Percentiles rank a stretch among this genome's conserved stretches.
phyloP scores from a whole-genome alignment of 2,797 vertebrate species.

The Pangasius macronema region DNA sequence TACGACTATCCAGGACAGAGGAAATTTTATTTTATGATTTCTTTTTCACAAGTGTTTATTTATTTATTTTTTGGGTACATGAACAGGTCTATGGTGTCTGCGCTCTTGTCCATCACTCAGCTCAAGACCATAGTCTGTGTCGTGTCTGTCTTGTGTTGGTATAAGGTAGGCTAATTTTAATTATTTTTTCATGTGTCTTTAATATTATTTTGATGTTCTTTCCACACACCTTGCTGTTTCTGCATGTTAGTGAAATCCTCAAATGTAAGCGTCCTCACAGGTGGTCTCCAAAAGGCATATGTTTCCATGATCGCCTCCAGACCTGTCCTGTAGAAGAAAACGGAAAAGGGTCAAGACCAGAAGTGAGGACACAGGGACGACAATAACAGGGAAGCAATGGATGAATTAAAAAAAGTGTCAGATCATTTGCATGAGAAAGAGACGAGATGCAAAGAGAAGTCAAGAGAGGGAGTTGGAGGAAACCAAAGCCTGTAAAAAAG shows the following conservation, averaged over 20 bases:
- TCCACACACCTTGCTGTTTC: slow-evolving; percentile 91
- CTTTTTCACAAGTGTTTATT: slow-evolving; percentile 9
- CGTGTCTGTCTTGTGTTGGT: not conserved
- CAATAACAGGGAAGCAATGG: not conserved
- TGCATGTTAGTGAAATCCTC: slow-evolving; percentile 99
- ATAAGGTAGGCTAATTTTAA: not conserved
- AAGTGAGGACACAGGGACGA: not conserved
- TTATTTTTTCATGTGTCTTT: not conserved
- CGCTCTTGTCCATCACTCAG: not conserved
- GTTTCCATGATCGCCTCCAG: slow-evolving; percentile 99
- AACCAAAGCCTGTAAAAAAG: slow-evolving; percentile 73
- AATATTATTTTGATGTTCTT: not conserved
- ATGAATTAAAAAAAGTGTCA: slow-evolving; percentile 26
- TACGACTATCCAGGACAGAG: not conserved
- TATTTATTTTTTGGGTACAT: not conserved
- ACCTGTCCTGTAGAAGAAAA: slow-evolving; percentile 80
- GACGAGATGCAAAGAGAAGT: slow-evolving; percentile 59
- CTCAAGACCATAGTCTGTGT: not conserved
- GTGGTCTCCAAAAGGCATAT: slow-evolving; percentile 98
- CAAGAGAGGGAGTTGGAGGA: slow-evolving; percentile 63
- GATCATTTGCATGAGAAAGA: slow-evolving; percentile 41
- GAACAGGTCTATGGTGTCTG: not conserved
- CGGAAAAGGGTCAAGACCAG: slow-evolving; percentile 58
- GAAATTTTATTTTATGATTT: slow-evolving; percentile 58
- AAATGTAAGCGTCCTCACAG: slow-evolving; percentile 95